A percentile compares a stretch with the other conserved stretches of the same genome.
Evolutionary conservation across 1,140 invertebrate genomes (phyloP).

Genomic region (Zophobas morio): DNA sequence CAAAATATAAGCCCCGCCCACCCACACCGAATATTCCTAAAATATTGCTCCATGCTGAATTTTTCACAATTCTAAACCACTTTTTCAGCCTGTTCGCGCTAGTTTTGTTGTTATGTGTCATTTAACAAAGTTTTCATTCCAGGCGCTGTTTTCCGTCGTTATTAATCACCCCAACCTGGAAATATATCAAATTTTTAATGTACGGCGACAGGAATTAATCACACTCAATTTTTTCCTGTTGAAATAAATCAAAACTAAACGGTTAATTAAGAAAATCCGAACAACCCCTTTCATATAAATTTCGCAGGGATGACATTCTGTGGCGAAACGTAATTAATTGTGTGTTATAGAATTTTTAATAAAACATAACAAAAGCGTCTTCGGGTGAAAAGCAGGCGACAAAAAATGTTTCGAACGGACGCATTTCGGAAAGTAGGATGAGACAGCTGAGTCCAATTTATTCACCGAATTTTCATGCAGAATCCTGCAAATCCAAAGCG

Average conservation of each 20-base stretch:
- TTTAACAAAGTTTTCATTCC: too few relatives aligned
- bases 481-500: neutral
- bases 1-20: too few relatives aligned
- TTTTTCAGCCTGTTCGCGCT: too few relatives aligned
- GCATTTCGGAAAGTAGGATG: neutral
- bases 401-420: neutral
- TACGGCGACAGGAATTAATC: neutral
- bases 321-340: neutral
- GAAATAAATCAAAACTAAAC: constrained; percentile 1
- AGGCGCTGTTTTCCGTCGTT: too few relatives aligned
- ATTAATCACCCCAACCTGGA: neutral
- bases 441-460: neutral
- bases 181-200: neutral
- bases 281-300: neutral
- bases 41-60: too few relatives aligned
- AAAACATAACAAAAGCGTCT: neutral
- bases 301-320: neutral
- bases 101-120: too few relatives aligned
- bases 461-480: neutral
- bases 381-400: neutral
- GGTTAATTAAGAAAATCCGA: neutral
- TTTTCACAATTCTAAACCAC: too few relatives aligned
- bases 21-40: too few relatives aligned
- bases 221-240: neutral
- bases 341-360: neutral